Evolutionary conservation across 2,113 vertebrate genomes (phyloP).

Genomic region (Scopus umbretta): DNA sequence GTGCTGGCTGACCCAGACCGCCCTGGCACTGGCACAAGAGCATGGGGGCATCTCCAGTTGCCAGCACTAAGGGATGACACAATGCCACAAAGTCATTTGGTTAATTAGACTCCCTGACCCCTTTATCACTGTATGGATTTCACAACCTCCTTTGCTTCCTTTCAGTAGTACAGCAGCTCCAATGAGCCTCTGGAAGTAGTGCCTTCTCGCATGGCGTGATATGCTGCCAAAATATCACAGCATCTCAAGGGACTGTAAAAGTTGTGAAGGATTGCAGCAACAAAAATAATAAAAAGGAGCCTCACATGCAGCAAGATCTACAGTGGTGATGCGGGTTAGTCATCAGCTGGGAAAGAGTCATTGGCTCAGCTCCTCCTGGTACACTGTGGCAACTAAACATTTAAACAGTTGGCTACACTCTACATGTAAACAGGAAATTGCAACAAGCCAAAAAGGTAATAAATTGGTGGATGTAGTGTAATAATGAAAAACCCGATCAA

Average conservation of each 20-base stretch:
- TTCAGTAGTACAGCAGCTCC: constrained; percentile 74
- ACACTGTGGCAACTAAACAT: constrained; percentile 75
- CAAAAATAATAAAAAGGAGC: constrained; percentile 62
- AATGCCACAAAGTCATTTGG: neutral
- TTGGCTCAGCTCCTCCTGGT: constrained; percentile 74
- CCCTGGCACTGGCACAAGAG: neutral
- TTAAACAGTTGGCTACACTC: constrained; percentile 72
- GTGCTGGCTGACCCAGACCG: neutral
- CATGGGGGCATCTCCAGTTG: neutral
- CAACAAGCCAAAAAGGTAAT: constrained; percentile 71
- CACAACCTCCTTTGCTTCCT: constrained; percentile 57
- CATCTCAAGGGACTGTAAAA: constrained; percentile 63
- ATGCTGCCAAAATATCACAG: constrained; percentile 51
- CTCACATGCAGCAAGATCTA: constrained; percentile 68
- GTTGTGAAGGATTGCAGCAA: constrained; percentile 70
- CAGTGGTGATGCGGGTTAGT: constrained; percentile 68
- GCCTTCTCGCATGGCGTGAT: constrained; percentile 53
- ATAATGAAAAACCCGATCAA: constrained; percentile 56
- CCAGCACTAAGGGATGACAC: constrained; percentile 33
- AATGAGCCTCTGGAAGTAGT: constrained; percentile 65
- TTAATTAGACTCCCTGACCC: constrained; percentile 54
- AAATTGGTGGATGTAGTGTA: constrained; percentile 72
- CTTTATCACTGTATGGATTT: constrained; percentile 1
- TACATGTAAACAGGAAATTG: constrained; percentile 78
- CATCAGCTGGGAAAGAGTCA: constrained; percentile 69